phyloP scores from a whole-genome alignment of 1,140 invertebrate genomes.

The Dinothrombium tinctorium region DNA sequence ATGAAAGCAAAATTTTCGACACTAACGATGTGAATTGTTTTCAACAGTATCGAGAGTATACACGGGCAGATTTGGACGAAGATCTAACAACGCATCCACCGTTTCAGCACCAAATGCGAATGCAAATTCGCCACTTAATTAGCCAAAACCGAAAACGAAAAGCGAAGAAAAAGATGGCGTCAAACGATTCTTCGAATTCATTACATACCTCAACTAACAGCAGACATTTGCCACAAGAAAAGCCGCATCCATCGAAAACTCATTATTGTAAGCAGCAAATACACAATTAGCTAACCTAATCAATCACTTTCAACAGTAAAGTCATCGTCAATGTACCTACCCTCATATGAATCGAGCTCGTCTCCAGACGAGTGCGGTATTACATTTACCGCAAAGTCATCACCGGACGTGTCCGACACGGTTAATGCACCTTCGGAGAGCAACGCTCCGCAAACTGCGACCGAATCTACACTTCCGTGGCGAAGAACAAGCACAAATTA shows the following conservation, averaged over 20 bases:
- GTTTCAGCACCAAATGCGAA: slow-evolving; percentile 71
- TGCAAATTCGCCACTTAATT: slow-evolving; percentile 63
- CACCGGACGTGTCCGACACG: background rate
- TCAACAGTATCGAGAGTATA: slow-evolving; percentile 66
- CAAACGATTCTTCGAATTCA: background rate
- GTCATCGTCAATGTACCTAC: background rate
- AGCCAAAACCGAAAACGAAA: slow-evolving; percentile 48
- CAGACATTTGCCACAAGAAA: too few relatives aligned
- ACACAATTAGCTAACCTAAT: too few relatives aligned
- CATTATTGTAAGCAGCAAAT: too few relatives aligned
- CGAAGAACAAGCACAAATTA: slow-evolving; percentile 40
- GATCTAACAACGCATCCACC: slow-evolving; percentile 32
- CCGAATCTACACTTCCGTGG: slow-evolving; percentile 65
- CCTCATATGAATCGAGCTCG: background rate
- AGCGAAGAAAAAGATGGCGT: slow-evolving; percentile 31
- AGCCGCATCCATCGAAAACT: too few relatives aligned
- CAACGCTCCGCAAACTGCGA: slow-evolving; percentile 40
- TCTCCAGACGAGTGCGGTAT: background rate
- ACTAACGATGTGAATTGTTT: background rate
- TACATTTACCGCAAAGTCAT: background rate
- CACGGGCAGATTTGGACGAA: slow-evolving; percentile 62
- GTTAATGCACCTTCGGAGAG: too few relatives aligned
- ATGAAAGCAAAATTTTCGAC: too few relatives aligned
- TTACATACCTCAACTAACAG: too few relatives aligned
- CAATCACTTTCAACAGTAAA: background rate